phyloP scores from a whole-genome alignment of 2,888 invertebrate species.

The Lepidocyrtoides sp. region DNA sequence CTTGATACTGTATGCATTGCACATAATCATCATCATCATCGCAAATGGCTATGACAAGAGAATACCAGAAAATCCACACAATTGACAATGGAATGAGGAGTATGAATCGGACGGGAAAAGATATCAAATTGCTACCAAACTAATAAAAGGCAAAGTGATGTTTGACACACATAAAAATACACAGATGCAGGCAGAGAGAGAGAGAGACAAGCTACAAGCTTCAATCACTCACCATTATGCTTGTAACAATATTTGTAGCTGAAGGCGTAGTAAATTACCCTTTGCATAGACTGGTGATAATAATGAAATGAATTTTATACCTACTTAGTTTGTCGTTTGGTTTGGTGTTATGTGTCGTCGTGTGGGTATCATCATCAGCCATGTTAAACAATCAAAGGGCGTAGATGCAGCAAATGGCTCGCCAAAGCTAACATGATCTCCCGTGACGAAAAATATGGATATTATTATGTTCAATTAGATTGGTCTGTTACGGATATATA shows the following conservation, averaged over 20 bases:
- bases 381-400: constrained; percentile 59
- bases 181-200: background rate
- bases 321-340: constrained; percentile 11
- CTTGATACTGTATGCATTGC: constrained; percentile 9
- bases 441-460: constrained; percentile 47
- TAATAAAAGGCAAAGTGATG: background rate
- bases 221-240: background rate
- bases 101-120: background rate
- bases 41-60: constrained; percentile 11
- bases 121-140: constrained; percentile 50
- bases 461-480: constrained; percentile 30
- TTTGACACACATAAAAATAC: constrained; percentile 29
- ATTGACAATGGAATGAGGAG: constrained; percentile 16
- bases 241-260: constrained; percentile 18
- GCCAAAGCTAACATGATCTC: constrained; percentile 55
- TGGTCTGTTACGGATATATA: constrained; percentile 1
- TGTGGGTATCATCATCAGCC: constrained; percentile 31
- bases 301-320: constrained; percentile 19
- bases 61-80: background rate
- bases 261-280: constrained; percentile 14
- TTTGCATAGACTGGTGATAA: background rate
- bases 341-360: constrained; percentile 28
- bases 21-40: background rate
- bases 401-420: constrained; percentile 44
- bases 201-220: too few relatives aligned